Evolutionary conservation across 2,888 invertebrate genomes (phyloP).

Genomic region (Vesta saturnalis): DNA sequence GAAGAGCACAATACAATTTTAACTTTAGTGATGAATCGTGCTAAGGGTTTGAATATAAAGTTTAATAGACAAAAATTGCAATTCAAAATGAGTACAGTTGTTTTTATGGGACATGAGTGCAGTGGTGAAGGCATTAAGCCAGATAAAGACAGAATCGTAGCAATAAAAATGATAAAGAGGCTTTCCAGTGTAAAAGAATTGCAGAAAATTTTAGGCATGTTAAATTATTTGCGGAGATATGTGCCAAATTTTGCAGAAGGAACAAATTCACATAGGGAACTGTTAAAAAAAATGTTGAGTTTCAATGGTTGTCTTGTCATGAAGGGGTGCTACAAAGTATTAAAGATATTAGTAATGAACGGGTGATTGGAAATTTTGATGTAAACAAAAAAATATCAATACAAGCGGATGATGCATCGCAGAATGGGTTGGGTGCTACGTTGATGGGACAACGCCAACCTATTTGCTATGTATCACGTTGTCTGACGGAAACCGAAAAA

Average conservation of each 20-base stretch:
- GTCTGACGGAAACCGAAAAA: background rate
- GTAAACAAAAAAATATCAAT: background rate
- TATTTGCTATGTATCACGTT: background rate
- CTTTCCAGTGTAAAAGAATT: background rate
- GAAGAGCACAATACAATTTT: slow-evolving; percentile 11
- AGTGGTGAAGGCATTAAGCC: background rate
- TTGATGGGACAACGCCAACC: background rate
- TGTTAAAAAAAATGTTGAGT: background rate
- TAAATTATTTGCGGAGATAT: background rate
- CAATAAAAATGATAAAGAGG: background rate
- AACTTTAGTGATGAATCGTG: background rate
- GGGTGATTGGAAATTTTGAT: background rate
- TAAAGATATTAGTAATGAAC: background rate
- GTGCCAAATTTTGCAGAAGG: background rate
- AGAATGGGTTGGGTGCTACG: background rate
- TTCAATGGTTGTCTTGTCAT: background rate
- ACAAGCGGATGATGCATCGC: background rate
- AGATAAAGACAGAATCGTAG: background rate
- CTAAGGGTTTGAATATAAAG: background rate
- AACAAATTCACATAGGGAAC: background rate
- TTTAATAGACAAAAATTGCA: slow-evolving; percentile 4
- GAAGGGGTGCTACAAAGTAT: background rate
- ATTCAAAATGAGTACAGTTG: background rate
- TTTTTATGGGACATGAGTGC: slow-evolving; percentile 5
- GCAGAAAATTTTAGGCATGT: background rate